Base-by-base conservation (phyloP, 2,888 invertebrate species). In the Eulithis testata region DNA sequence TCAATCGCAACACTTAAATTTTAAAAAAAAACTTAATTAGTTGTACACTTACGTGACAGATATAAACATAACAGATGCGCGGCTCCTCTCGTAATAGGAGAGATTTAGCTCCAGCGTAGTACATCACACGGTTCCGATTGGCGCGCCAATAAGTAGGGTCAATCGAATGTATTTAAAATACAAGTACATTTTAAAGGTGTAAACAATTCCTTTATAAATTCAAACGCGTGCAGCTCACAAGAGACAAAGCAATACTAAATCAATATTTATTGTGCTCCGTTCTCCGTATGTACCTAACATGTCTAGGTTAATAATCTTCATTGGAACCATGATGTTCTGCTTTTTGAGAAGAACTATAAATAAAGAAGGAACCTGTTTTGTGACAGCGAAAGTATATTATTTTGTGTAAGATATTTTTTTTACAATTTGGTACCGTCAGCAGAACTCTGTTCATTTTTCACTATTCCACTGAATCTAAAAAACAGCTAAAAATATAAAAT, bases 1-100 rank as follows among this genome's bases (percentile, higher is more conserved):
- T 40, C 40, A 11, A 31, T 1, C 21, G 21, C 21, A 21, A 31
- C 31, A 40, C 40, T 40, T 40, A 2, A 40, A 40, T 40, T 40
- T 8, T n/a, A 44, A 44, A 44, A 21, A 11, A 11, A 21, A 9
- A 49, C 9, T 49, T 40, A 37, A 49, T 37, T 40, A 49, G 14
- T 49, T 50, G 31, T 59, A 9, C 9, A 66, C 82, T 81, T 76
- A 82, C 82, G 81, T 64, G 36, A 76, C 75, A 36, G 77, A 73
- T 63, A 76, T 66, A 70, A 82, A 81, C 82, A 84, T 83, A 58
- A 61, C 52, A 66, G 58, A 56, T 40, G 65, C 57, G 62, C 49
- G 14, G 62, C 61, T 56, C 57, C 50, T 37, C 61, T 11, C 47
- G 60, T 66, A 63, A 66, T 59, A 68, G 66, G 63, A 60, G 51